Evolutionary conservation across 2,113 vertebrate genomes (phyloP).

Genomic region (Circaetus cinerascens): DNA sequence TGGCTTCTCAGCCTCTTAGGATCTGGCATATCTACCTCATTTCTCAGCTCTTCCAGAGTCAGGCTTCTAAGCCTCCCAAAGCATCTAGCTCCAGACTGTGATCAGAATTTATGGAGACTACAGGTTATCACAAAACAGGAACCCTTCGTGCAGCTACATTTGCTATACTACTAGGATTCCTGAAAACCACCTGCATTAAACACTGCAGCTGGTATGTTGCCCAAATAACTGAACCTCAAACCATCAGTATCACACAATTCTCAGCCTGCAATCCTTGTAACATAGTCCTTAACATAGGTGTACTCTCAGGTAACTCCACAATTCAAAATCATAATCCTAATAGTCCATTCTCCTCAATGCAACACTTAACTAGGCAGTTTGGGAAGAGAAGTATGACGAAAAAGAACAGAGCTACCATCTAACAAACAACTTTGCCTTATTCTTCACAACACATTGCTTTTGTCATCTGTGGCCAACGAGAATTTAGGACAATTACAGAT

Average conservation of each 20-base stretch:
- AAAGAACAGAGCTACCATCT: neutral
- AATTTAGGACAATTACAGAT: slow-evolving; percentile 30
- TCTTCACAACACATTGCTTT: neutral
- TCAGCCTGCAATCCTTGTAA: neutral
- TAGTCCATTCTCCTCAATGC: neutral
- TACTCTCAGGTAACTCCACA: neutral
- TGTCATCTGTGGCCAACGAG: neutral
- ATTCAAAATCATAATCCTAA: neutral
- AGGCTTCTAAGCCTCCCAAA: neutral
- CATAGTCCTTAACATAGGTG: neutral
- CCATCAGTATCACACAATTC: neutral
- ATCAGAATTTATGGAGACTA: neutral
- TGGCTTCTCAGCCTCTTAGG: neutral
- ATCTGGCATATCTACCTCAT: neutral
- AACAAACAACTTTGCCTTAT: neutral
- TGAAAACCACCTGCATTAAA: neutral
- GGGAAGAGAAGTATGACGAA: neutral
- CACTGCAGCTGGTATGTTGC: neutral
- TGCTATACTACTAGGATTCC: neutral
- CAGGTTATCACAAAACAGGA: neutral
- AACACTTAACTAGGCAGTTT: neutral
- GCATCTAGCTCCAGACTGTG: neutral
- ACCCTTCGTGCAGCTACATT: neutral
- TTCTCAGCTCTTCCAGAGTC: neutral
- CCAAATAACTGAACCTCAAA: neutral